Evolutionary conservation across 2,888 invertebrate species (phyloP), one percentile per base, ranked within the genome.

Genomic region (Mesorhabditis sp.): DNA sequence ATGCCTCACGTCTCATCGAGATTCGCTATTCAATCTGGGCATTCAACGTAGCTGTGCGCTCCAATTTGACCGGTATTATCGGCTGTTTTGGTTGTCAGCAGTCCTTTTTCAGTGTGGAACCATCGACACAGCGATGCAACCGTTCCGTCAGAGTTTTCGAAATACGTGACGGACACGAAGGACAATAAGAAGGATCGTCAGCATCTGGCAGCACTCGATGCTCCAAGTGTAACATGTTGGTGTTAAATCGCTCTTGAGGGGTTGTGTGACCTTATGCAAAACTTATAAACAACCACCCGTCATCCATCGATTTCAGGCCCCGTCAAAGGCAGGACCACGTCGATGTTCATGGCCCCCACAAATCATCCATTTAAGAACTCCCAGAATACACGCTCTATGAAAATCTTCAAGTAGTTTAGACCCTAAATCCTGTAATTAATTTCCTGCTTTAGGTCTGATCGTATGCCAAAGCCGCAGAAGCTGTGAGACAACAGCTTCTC

Each of bases 1-100:
- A 91, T 82, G 90, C 90, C 6, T 89, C 90, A 5, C 86, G 91
- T 68, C 90, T 91, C 89, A 88, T 89, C 70, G 91, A 91, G 80
- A 90, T 91, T 69, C 89, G 85, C 58, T 81, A 81, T 44, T 86
- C 86, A 2, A 82, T 86, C 73, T 82, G 78, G 76, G 70, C 76
- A 43, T 79, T 82, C 70, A 66, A 13, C 65, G 67, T 4, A 43
- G 44, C 4, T 50, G 58, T 10, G n/a, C n/a, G 58, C 58, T 13
- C 58, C 58, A 41, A 43, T 62, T 62, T 62, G 41, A 62, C 63
- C 41, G n/a, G 44, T 15, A n/a, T 50, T 50, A 13, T n/a, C n/a
- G n/a, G 58, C 2, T 50, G 58, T 50, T 2, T n/a, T n/a, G 10
- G 58, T n/a, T 50, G 58, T 50, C 28, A 28, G 2, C 28, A 28